phyloP scores from a whole-genome alignment of 2,888 invertebrate species.

The Agonopterix alstromeriana region DNA sequence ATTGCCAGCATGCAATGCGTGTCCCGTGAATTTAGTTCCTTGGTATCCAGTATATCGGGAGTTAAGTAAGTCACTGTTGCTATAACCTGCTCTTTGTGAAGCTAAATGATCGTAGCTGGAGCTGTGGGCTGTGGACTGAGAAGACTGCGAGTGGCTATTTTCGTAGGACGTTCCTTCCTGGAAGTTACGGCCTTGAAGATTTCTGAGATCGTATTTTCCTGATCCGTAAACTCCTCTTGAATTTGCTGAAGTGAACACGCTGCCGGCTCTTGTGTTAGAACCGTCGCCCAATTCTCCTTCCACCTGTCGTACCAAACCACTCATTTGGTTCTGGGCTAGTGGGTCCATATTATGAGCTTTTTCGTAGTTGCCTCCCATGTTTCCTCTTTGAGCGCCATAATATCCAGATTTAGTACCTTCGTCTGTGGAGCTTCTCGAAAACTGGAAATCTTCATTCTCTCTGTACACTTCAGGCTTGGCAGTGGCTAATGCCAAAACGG shows the following conservation, averaged over 20 bases:
- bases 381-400: constrained; percentile 69
- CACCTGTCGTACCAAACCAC: constrained; percentile 54
- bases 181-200: constrained; percentile 59
- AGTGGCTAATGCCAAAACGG: constrained; percentile 38
- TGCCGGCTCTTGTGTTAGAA: constrained; percentile 46
- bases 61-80: neutral
- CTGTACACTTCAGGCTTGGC: constrained; percentile 60
- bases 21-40: constrained; percentile 8
- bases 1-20: constrained; percentile 25
- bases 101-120: neutral
- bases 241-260: constrained; percentile 59
- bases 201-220: constrained; percentile 49
- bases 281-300: constrained; percentile 63
- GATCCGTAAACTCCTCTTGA: constrained; percentile 61
- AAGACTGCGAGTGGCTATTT: constrained; percentile 21
- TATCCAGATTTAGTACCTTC: constrained; percentile 62
- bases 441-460: constrained; percentile 70
- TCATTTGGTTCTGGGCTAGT: constrained; percentile 66
- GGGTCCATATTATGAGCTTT: constrained; percentile 68
- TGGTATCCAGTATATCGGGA: constrained; percentile 6
- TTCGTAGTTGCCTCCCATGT: constrained; percentile 71
- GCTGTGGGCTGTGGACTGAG: constrained; percentile 2
- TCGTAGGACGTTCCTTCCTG: constrained; percentile 37
- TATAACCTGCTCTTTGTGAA: constrained; percentile 3
- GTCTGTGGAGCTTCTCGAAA: constrained; percentile 64